A percentile compares a stretch with the other conserved stretches of the same genome.
Evolutionary conservation across 2,888 invertebrate species (phyloP).

Genomic region (Temnothorax rugatulus): DNA sequence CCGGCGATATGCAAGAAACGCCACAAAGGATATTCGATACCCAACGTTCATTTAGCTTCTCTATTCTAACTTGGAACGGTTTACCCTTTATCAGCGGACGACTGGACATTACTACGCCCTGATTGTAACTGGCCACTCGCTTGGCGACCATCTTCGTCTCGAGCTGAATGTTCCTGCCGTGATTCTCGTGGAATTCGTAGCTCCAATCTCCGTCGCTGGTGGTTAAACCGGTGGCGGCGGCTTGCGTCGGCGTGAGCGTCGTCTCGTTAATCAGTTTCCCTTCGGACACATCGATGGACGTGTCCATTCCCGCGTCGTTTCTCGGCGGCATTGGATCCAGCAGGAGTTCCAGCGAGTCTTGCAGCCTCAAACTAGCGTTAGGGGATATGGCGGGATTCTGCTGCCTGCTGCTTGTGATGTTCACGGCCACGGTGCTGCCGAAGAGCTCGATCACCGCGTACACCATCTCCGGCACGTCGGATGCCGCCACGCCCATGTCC

Average conservation of each 20-base stretch:
- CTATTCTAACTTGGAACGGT: slow-evolving; percentile 88
- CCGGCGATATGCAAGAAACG: slow-evolving; percentile 91
- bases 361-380: slow-evolving; percentile 86
- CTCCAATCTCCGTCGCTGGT: slow-evolving; percentile 81
- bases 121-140: slow-evolving; percentile 94
- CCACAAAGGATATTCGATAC: slow-evolving; percentile 93
- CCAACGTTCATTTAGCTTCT: slow-evolving; percentile 92
- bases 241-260: slow-evolving; percentile 82
- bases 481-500: slow-evolving; percentile 92
- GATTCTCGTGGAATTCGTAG: slow-evolving; percentile 93
- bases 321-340: slow-evolving; percentile 87
- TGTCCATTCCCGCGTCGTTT: slow-evolving; percentile 85
- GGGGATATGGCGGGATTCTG: slow-evolving; percentile 87
- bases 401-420: slow-evolving; percentile 90
- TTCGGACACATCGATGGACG: slow-evolving; percentile 83
- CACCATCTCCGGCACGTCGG: slow-evolving; percentile 93
- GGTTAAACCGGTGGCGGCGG: slow-evolving; percentile 68
- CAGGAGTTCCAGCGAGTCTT: slow-evolving; percentile 89
- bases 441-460: slow-evolving; percentile 94
- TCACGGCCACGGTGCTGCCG: slow-evolving; percentile 92
- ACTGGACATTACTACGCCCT: slow-evolving; percentile 88
- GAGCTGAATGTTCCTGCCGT: slow-evolving; percentile 93
- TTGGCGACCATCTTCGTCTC: slow-evolving; percentile 90
- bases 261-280: slow-evolving; percentile 82
- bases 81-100: slow-evolving; percentile 84